A percentile compares a stretch with the other conserved stretches of the same genome.
Conservation (phyloP, 1,140 invertebrate species). For the Sarcophaga bullata region DNA sequence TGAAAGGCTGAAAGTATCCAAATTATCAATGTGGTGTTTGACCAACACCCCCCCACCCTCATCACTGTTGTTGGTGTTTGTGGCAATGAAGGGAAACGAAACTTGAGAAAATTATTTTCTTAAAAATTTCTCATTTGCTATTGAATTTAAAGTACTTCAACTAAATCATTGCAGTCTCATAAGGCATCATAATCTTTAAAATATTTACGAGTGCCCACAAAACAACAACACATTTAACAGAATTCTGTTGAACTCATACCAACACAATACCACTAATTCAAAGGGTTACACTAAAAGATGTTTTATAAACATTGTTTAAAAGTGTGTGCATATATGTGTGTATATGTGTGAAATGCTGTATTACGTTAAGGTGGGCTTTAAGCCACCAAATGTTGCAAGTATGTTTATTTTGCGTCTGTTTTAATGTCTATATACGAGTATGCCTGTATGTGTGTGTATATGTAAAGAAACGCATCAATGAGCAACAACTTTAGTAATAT, state of each 20-base stretch:
- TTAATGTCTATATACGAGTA: not conserved
- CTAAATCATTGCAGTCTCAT: not conserved
- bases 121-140: not conserved
- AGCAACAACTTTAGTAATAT: slow-evolving; percentile 18
- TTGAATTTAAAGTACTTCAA: not conserved
- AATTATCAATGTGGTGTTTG: not conserved
- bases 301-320: not conserved
- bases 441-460: not conserved
- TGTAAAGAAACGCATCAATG: slow-evolving; percentile 21
- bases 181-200: not conserved
- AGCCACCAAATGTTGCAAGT: slow-evolving; percentile 1
- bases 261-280: not conserved
- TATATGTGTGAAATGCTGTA: not conserved
- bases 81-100: not conserved
- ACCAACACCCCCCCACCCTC: not conserved
- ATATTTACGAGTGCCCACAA: not conserved
- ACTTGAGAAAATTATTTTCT: slow-evolving; percentile 7
- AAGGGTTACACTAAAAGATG: not conserved
- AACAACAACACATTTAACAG: slow-evolving; percentile 10
- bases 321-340: no score
- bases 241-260: not conserved
- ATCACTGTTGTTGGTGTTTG: not conserved
- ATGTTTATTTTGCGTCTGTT: not conserved
- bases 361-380: not conserved
- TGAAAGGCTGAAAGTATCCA: slow-evolving; percentile 15